phyloP scores from a whole-genome alignment of 1,140 invertebrate species.

The Solenopsis fugax region DNA sequence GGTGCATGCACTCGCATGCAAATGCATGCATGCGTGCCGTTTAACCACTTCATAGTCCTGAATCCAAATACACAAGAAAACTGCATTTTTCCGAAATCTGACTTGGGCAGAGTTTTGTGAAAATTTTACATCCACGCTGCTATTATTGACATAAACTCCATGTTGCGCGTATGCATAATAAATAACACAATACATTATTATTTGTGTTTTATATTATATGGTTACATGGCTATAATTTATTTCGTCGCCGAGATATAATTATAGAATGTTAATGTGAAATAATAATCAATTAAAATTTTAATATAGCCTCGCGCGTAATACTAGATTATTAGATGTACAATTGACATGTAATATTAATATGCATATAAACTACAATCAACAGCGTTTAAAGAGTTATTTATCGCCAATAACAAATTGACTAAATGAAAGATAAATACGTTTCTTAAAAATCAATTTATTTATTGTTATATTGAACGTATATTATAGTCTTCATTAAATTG shows the following conservation, averaged over 20 bases:
- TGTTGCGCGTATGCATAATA: neutral
- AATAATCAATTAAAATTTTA: slow-evolving; percentile 47
- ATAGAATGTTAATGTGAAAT: slow-evolving; percentile 37
- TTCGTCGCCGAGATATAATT: slow-evolving; percentile 32
- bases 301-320: neutral
- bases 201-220: slow-evolving; percentile 33
- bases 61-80: neutral
- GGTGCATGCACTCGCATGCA: no score
- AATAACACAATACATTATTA: slow-evolving; percentile 25
- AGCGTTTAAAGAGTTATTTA: slow-evolving; percentile 20
- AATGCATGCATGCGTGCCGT: neutral
- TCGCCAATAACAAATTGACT: neutral
- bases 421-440: neutral
- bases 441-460: slow-evolving; percentile 9
- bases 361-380: slow-evolving; percentile 6
- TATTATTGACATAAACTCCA: neutral
- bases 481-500: neutral
- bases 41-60: neutral
- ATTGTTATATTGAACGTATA: neutral
- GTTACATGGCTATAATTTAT: slow-evolving; percentile 20
- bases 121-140: neutral
- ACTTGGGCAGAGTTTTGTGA: neutral
- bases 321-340: slow-evolving; percentile 31
- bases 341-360: slow-evolving; percentile 41
- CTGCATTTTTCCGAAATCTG: neutral